Base-by-base conservation (phyloP, 2,113 vertebrate genomes). In the Oceanodroma tethys region DNA sequence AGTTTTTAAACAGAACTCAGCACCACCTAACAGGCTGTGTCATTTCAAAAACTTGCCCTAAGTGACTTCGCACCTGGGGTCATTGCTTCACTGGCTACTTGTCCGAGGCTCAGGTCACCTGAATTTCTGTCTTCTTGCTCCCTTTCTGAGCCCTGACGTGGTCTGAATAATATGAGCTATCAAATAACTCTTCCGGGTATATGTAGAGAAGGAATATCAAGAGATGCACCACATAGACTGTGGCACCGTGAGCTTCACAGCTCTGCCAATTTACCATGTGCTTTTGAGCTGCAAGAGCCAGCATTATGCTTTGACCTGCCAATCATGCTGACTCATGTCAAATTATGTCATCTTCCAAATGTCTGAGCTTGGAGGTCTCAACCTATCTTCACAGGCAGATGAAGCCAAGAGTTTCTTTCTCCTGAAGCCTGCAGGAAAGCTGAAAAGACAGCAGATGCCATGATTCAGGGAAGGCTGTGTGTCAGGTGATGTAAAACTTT, bases 321-420 rank as follows among this genome's bases (percentile, higher is more conserved):
- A 94, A 85, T 97, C 81, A 83, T 47, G 38, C 65, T 93, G 70
- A 86, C 66, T 97, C 30, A 55, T 26, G 32, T 90, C 89, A 86
- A 90, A 95, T 93, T 86, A 72, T 84, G 83, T 93, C 80, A 60
- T 79, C 45, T 90, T 96, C 67, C 84, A 95, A 95, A 86, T 85
- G 84, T 70, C 84, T 93, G 79, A 48, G 23, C 67, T 95, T 75
- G 81, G 74, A 95, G 71, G 74, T 90, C 81, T 87, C 67, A 93
- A 63, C 55, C 66, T 89, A 83, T 95, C 94, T 91, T 76, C 63
- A 78, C 60, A 70, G 50, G 45, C n/a, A 76, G 38, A 66, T 4
- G 4, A 90, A 95, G 62, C 16, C 18, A 42, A 80, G 45, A 65
- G 5, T 80, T 87, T 70, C 62, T 80, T 89, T 68, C 62, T 75